Evolutionary conservation across 2,113 vertebrate genomes (phyloP).

Genomic region (Carassius gibelio): DNA sequence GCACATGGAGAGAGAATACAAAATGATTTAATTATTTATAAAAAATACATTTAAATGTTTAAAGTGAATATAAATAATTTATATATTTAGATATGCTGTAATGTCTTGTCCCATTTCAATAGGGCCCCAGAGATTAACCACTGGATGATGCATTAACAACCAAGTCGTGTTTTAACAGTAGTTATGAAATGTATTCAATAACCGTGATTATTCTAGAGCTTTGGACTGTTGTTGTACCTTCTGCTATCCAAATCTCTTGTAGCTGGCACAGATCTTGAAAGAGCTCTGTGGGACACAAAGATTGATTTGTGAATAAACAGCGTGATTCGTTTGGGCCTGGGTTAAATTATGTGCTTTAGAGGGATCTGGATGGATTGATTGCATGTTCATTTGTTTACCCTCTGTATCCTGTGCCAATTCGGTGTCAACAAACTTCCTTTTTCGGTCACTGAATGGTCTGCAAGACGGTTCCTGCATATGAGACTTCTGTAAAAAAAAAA

Average conservation of each 20-base stretch:
- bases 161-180: not conserved
- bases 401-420: slow-evolving; percentile 87
- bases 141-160: not conserved
- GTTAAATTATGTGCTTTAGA: not conserved
- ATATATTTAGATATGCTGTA: not conserved
- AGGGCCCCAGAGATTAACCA: no score
- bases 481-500: slow-evolving; percentile 59
- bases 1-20: slow-evolving; percentile 28
- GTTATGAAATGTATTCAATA: not conserved
- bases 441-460: slow-evolving; percentile 76
- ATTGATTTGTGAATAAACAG: slow-evolving; percentile 4
- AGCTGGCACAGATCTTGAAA: slow-evolving; percentile 89
- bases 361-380: slow-evolving; percentile 6
- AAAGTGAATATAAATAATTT: not conserved
- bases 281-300: slow-evolving; percentile 74
- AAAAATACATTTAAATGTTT: not conserved
- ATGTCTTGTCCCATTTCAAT: no score
- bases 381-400: slow-evolving; percentile 70
- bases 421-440: slow-evolving; percentile 85
- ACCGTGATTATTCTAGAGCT: not conserved
- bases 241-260: slow-evolving; percentile 89
- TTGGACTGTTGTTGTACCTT: slow-evolving; percentile 68
- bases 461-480: slow-evolving; percentile 75
- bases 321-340: not conserved
- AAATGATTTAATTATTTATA: not conserved